phyloP scores from a whole-genome alignment of 1,140 invertebrate species.

The Bicyclus anynana region DNA sequence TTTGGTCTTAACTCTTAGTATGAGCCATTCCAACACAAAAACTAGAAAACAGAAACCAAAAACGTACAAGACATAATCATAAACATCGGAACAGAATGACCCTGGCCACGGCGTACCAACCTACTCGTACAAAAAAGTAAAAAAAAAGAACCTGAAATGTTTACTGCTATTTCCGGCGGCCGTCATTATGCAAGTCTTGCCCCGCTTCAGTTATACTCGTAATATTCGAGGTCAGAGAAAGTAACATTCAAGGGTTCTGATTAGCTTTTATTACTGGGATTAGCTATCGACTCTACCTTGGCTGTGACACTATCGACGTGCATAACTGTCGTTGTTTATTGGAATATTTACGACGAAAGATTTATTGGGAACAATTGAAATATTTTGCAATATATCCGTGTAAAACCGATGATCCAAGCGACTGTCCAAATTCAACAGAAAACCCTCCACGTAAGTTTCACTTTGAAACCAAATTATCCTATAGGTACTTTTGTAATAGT shows the following conservation, averaged over 20 bases:
- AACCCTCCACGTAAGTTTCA: too few relatives aligned
- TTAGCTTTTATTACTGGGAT: constrained; percentile 10
- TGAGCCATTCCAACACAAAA: too few relatives aligned
- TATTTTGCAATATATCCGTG: too few relatives aligned
- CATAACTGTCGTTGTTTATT: neutral
- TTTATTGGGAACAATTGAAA: neutral
- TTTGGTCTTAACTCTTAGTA: too few relatives aligned
- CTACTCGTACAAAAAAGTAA: too few relatives aligned
- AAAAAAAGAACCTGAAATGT: constrained; percentile 3
- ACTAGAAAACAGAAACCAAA: neutral
- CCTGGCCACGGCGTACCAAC: too few relatives aligned
- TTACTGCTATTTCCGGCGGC: neutral
- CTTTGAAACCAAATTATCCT: too few relatives aligned
- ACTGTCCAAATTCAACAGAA: too few relatives aligned
- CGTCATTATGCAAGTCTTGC: constrained; percentile 8
- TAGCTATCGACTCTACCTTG: neutral
- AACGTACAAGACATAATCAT: too few relatives aligned
- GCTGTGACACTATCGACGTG: neutral
- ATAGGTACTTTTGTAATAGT: too few relatives aligned
- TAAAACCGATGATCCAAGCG: too few relatives aligned
- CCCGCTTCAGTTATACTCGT: constrained; percentile 8
- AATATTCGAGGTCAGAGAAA: constrained; percentile 10
- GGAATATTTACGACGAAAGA: neutral
- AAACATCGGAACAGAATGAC: too few relatives aligned
- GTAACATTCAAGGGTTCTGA: neutral